A percentile compares a stretch with the other conserved stretches of the same genome.
phyloP scores from a whole-genome alignment of 2,113 vertebrate genomes.

The Ophiodon elongatus region DNA sequence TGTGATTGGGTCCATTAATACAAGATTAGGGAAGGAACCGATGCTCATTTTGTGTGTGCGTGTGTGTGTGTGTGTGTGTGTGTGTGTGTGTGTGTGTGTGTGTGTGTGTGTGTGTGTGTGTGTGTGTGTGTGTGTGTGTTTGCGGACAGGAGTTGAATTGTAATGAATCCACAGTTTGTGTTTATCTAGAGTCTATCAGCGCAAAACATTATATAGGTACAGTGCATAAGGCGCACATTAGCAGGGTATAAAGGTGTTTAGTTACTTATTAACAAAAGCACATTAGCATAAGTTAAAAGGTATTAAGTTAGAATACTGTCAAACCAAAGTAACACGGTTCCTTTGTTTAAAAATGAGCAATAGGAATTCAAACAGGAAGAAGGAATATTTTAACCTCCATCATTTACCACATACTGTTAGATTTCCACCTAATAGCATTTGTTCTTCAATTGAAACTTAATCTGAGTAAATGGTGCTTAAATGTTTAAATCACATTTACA shows the following conservation, averaged over 20 bases:
- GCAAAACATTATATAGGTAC: conserved; percentile 36
- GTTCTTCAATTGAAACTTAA: conserved; percentile 83
- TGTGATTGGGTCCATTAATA: conserved; percentile 87
- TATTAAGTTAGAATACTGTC: neutral
- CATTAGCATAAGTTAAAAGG: conserved; percentile 15
- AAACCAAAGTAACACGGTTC: conserved; percentile 15
- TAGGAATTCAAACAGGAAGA: conserved; percentile 50
- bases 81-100: conserved; percentile 44
- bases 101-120: conserved; percentile 48
- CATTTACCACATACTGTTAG: conserved; percentile 74
- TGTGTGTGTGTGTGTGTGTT: conserved; percentile 28
- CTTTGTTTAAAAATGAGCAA: conserved; percentile 50
- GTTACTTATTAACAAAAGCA: conserved; percentile 30
- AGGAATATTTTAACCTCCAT: conserved; percentile 58
- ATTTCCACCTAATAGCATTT: conserved; percentile 84
- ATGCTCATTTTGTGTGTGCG: conserved; percentile 73
- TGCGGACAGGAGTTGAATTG: conserved; percentile 65
- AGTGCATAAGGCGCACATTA: conserved; percentile 25
- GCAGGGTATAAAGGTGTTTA: conserved; percentile 5
- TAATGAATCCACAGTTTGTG: conserved; percentile 67
- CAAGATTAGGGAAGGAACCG: conserved; percentile 83
- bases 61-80: conserved; percentile 37
- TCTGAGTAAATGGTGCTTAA: conserved; percentile 84
- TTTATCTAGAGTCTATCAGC: conserved; percentile 59
- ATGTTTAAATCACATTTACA: conserved; percentile 87